Base-by-base conservation (phyloP, 1,140 invertebrate genomes). In the Venturia canescens region DNA sequence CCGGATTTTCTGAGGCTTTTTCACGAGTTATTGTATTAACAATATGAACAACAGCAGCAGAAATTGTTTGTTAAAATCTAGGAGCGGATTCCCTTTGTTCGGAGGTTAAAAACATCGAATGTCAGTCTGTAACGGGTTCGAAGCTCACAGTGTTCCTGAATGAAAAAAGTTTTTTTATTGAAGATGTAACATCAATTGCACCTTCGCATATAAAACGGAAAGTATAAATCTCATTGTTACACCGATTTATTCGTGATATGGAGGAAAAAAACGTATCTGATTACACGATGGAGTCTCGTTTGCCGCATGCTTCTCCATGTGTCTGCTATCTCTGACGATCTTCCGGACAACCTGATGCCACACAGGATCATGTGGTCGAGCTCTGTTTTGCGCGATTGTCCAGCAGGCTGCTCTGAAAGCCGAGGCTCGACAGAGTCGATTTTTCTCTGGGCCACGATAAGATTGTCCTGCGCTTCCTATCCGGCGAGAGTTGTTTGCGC, bases 321-420 rank as follows among this genome's bases (percentile, higher is more conserved):
- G 38, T 26, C 27, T 11, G 70, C 80, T 90, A 89, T 88, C 86
- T 88, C 78, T 83, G 79, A 82, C 81, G 87, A 90, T 90, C 89
- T 84, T 83, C 57, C 80, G 80, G 80, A 90, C 87, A 91, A 91
- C 90, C 86, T 87, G 89, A 91, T 90, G 90, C 87, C 66, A 70
- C 23, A 34, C 15, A n/a, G 31, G 31, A 31, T 23, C 18, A 7
- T 72, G 6, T 72, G 6, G 21, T 74, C 81, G 70, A 57, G 79
- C 69, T 81, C 84, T 81, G 86, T 88, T 88, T 89, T 86, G 86
- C 84, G 88, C 87, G 89, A 86, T 84, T 84, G 85, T 88, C 83
- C 83, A 85, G 84, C 83, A 85, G 84, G 82, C 80, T 18, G 83
- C 84, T 87, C 81, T 87, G 34, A 86, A 88, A 88, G 86, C 88